Evolutionary conservation across 1,140 invertebrate genomes (phyloP), one percentile per base, ranked within the genome.

Genomic region (Copidosoma floridanum): DNA sequence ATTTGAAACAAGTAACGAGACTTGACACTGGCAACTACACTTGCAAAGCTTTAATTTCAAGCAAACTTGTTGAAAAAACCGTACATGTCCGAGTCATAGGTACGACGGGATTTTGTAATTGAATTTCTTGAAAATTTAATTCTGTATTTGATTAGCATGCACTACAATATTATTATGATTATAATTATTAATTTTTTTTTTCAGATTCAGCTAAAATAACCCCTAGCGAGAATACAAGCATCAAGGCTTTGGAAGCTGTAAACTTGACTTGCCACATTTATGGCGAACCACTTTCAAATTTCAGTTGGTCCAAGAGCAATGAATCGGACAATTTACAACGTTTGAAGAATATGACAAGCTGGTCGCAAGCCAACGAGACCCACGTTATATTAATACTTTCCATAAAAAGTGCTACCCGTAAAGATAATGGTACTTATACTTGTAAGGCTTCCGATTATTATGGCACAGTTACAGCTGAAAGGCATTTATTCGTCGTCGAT

Each of bases 361-460:
- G 3, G 59, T 67, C 65, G 1, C 65, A 70, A 40, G 40, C 85
- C 0, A 88, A 88, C 68, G 77, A 83, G 29, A 87, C 86, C 0
- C 73, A 83, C 54, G 71, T 82, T n/a, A 77, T 83, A 64, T 76
- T 82, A 27, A 82, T 77, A 0, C 65, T 88, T 26, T 75, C 81
- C 61, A 79, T 88, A 20, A 68, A 73, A 0, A 81, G 83, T 61
- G 74, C 87, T 2, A 77, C 73, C 23, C 83, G 84, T 53, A 87
- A 87, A 68, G 86, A 89, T 64, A 88, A 88, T 73, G 87, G 87
- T 3, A 85, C 85, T 2, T 88, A 88, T 65, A 74, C 72, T 26
- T 88, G 86, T 68, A 65, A 72, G 20, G 71, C 65, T 41, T 1
- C 18, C 6, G 60, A 62, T n/a, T 61, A 27, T 18, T 56, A 61